Evolutionary conservation across 2,113 vertebrate genomes (phyloP).

Genomic region (Macquaria ambigua): DNA sequence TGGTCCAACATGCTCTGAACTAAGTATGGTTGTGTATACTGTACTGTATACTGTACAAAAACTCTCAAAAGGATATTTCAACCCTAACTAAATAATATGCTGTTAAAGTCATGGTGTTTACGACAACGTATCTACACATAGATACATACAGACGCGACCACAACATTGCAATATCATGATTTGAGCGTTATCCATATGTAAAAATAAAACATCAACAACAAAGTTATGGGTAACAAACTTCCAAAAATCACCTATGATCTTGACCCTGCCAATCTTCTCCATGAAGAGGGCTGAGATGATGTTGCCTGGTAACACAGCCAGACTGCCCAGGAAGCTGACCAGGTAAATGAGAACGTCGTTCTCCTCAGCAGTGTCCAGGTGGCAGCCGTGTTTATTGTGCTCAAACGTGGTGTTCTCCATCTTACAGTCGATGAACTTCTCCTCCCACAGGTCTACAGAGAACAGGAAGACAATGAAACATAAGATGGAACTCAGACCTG

Average conservation of each 20-base stretch:
- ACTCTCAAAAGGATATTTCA: too few species aligned
- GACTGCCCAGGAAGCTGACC: conserved; percentile 95
- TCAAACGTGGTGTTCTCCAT: conserved; percentile 89
- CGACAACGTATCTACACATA: too few species aligned
- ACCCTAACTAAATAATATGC: too few species aligned
- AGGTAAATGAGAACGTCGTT: conserved; percentile 96
- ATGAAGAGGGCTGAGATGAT: conserved; percentile 96
- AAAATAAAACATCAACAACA: background rate
- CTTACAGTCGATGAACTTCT: conserved; percentile 91
- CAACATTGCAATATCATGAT: background rate
- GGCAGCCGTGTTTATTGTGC: conserved; percentile 90
- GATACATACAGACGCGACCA: too few species aligned
- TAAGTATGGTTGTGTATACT: too few species aligned
- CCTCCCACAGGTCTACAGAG: conserved; percentile 88
- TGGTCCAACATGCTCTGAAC: too few species aligned
- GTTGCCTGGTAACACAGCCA: conserved; percentile 95
- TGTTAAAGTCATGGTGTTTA: too few species aligned
- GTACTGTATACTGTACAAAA: too few species aligned
- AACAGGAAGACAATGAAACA: conserved; percentile 26
- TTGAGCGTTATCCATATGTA: background rate
- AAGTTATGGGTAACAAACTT: background rate
- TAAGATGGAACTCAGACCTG: too few species aligned
- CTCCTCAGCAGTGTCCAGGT: conserved; percentile 90
- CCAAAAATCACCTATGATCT: conserved; percentile 90
- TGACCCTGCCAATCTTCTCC: conserved; percentile 95